These are phyloP conservation scores for Manacus vitellinus DNA, from an alignment of 2,113 vertebrate species.

Conservation along the genomic window DNA sequence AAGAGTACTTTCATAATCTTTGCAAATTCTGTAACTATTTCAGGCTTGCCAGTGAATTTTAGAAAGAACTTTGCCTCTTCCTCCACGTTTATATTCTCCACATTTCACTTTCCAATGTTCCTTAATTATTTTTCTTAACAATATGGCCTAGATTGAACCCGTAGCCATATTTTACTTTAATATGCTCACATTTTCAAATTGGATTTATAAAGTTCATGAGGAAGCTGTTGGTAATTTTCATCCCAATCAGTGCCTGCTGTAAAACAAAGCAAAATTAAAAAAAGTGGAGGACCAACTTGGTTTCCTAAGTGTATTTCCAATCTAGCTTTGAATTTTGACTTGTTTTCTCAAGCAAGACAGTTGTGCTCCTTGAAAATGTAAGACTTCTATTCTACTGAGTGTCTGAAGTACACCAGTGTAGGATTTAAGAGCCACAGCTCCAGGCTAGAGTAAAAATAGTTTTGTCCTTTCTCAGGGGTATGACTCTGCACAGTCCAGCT, in stretches of 20 bases:
- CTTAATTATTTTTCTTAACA: background rate
- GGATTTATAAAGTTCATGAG: background rate
- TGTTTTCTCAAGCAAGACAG: constrained; percentile 20
- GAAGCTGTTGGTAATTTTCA: background rate
- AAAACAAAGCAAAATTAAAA: background rate
- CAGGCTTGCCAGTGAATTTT: background rate
- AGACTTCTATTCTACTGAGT: background rate
- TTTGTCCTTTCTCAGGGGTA: background rate
- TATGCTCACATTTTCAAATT: background rate
- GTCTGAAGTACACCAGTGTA: background rate
- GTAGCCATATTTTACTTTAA: background rate
- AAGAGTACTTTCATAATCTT: background rate
- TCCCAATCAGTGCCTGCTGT: background rate
- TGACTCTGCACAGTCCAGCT: constrained; percentile 13
- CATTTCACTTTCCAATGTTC: background rate
- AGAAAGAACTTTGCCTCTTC: background rate
- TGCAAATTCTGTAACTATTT: background rate
- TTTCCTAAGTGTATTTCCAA: background rate
- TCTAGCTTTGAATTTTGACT: background rate
- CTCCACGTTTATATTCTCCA: background rate
- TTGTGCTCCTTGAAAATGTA: background rate
- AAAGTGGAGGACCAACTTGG: background rate
- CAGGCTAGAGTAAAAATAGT: background rate
- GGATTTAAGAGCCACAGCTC: background rate
- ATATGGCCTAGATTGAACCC: background rate